Evolutionary conservation across 2,797 vertebrate genomes (phyloP).

Genomic region (Prunella strophiata): DNA sequence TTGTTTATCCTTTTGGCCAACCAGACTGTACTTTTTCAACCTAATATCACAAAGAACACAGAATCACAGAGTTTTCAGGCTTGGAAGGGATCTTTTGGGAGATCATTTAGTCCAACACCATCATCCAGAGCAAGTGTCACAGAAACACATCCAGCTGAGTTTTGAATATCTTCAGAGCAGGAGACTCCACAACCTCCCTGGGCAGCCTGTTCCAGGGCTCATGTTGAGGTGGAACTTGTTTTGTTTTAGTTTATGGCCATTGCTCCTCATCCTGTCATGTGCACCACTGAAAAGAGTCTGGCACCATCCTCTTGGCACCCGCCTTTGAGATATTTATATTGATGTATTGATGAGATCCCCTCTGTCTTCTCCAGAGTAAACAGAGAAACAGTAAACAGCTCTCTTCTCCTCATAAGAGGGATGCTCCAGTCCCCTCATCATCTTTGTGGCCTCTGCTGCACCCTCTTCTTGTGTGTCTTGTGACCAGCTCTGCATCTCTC

Average conservation of each 20-base stretch:
- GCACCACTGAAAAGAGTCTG: background rate
- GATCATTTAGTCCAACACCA: background rate
- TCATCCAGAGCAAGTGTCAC: too few species aligned
- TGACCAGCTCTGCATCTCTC: background rate
- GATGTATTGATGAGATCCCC: background rate
- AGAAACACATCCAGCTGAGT: background rate
- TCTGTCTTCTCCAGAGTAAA: background rate
- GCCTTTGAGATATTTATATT: background rate
- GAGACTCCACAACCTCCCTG: too few species aligned
- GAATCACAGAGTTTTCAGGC: background rate
- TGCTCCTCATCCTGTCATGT: background rate
- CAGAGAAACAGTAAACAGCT: background rate
- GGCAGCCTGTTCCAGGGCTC: background rate
- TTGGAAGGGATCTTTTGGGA: background rate
- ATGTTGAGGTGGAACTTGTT: background rate
- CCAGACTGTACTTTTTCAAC: background rate
- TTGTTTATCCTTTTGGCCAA: background rate
- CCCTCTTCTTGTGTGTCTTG: background rate
- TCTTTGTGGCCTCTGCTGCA: background rate
- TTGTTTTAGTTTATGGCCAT: background rate
- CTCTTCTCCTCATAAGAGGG: background rate
- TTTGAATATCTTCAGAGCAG: background rate
- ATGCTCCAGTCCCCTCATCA: background rate
- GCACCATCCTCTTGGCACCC: background rate
- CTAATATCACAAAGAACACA: background rate